Percentiles rank a stretch among this genome's conserved stretches.
phyloP scores from a whole-genome alignment of 2,113 vertebrate genomes.

The Stegastes partitus region DNA sequence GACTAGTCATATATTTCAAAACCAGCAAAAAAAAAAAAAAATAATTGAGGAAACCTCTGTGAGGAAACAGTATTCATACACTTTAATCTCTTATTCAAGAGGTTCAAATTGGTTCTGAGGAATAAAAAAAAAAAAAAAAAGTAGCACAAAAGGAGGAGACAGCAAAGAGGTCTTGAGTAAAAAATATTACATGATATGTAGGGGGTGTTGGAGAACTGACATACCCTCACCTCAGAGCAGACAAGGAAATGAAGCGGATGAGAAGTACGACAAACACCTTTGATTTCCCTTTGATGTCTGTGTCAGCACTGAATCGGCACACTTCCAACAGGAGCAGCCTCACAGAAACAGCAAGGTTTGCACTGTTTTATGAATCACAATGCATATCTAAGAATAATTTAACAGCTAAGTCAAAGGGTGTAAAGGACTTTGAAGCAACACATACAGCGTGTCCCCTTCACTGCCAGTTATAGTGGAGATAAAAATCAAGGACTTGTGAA shows the following conservation, averaged over 20 bases:
- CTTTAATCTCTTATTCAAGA: slow-evolving; percentile 75
- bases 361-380: slow-evolving; percentile 51
- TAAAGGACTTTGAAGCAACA: slow-evolving; percentile 43
- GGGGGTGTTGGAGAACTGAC: slow-evolving; percentile 27
- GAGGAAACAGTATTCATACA: slow-evolving; percentile 71
- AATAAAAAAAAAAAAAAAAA: slow-evolving; percentile 63
- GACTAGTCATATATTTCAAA: slow-evolving; percentile 72
- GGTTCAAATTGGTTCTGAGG: slow-evolving; percentile 61
- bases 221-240: slow-evolving; percentile 47
- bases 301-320: slow-evolving; percentile 59
- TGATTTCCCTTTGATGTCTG: slow-evolving; percentile 68
- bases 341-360: slow-evolving; percentile 53
- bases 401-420: slow-evolving; percentile 38
- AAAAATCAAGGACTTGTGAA: slow-evolving; percentile 2
- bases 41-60: slow-evolving; percentile 67
- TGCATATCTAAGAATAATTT: slow-evolving; percentile 53
- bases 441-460: slow-evolving; percentile 21
- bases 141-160: slow-evolving; percentile 43
- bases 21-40: slow-evolving; percentile 71
- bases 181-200: slow-evolving; percentile 47
- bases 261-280: slow-evolving; percentile 70
- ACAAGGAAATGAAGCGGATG: slow-evolving; percentile 53
- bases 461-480: slow-evolving; percentile 6
- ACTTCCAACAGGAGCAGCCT: slow-evolving; percentile 61
- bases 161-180: slow-evolving; percentile 36